Percentiles rank a stretch among this genome's conserved stretches.
Conservation (phyloP, 2,888 invertebrate genomes). For the Pedicia rivosa region DNA sequence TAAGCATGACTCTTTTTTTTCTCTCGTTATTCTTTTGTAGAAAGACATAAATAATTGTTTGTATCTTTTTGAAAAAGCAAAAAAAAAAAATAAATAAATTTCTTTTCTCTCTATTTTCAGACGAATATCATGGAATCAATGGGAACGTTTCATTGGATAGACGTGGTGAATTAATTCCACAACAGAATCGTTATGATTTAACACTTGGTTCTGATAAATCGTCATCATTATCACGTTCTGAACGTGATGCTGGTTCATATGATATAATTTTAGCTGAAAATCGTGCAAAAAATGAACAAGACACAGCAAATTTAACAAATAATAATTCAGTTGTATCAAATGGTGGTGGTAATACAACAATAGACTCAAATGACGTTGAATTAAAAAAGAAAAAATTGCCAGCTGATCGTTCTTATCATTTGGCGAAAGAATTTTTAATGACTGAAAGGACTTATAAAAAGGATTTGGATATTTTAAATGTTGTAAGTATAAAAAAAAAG, state of each 20-base stretch:
- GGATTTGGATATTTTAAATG: slow-evolving; percentile 80
- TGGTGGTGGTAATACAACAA: slow-evolving; percentile 6
- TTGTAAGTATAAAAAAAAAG: slow-evolving; percentile 38
- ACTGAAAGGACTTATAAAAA: slow-evolving; percentile 91
- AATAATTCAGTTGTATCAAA: slow-evolving; percentile 5
- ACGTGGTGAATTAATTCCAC: slow-evolving; percentile 22
- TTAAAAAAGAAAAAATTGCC: slow-evolving; percentile 39
- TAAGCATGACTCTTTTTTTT: background rate
- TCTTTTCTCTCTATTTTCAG: slow-evolving; percentile 14
- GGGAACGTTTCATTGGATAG: slow-evolving; percentile 30
- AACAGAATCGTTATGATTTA: slow-evolving; percentile 25
- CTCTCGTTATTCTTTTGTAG: background rate
- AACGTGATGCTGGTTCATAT: slow-evolving; percentile 25
- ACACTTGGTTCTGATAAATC: slow-evolving; percentile 30
- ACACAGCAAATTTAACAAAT: slow-evolving; percentile 4
- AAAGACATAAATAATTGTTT: background rate
- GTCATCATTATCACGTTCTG: slow-evolving; percentile 28
- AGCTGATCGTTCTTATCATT: slow-evolving; percentile 59
- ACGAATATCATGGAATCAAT: slow-evolving; percentile 29
- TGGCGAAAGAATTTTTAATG: slow-evolving; percentile 87
- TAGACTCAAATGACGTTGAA: slow-evolving; percentile 16
- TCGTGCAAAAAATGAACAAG: slow-evolving; percentile 7
- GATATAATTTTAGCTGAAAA: slow-evolving; percentile 15
- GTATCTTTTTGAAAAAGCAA: background rate
- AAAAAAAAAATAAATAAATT: background rate